These are phyloP conservation scores for Coryphaenoides rupestris DNA, from an alignment of 2,113 vertebrate genomes.

Conservation along the genomic window DNA sequence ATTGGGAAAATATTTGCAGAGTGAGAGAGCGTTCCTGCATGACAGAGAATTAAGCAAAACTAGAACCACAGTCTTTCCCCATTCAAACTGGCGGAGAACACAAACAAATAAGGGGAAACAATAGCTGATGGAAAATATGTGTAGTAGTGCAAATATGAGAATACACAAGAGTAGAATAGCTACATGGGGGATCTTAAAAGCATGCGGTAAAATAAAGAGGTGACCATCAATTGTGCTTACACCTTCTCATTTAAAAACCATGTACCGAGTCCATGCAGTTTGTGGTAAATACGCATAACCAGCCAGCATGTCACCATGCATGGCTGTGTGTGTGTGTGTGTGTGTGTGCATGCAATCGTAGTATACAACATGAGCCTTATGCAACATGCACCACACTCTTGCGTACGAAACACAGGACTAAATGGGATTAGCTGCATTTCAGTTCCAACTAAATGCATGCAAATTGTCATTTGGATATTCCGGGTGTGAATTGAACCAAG, in stretches of 20 bases:
- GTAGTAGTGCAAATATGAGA: constrained; percentile 86
- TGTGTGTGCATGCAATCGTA: constrained; percentile 7
- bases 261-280: constrained; percentile 39
- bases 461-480: too few relatives aligned
- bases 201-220: constrained; percentile 52
- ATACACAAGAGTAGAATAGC: constrained; percentile 1
- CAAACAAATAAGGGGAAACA: background rate
- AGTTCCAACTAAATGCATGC: too few relatives aligned
- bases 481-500: too few relatives aligned
- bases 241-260: constrained; percentile 16
- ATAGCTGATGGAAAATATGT: background rate
- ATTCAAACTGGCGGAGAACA: too few relatives aligned
- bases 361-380: too few relatives aligned
- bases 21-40: too few relatives aligned
- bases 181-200: constrained; percentile 8
- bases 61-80: too few relatives aligned
- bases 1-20: too few relatives aligned
- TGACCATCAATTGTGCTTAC: constrained; percentile 85
- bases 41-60: too few relatives aligned
- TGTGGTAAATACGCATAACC: constrained; percentile 17
- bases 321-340: constrained; percentile 14
- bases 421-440: too few relatives aligned
- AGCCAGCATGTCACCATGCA: constrained; percentile 11
- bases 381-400: too few relatives aligned
- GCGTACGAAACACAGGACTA: too few relatives aligned